Evolutionary conservation across 2,797 vertebrate genomes (phyloP).

Genomic region (Ciconia nigra): DNA sequence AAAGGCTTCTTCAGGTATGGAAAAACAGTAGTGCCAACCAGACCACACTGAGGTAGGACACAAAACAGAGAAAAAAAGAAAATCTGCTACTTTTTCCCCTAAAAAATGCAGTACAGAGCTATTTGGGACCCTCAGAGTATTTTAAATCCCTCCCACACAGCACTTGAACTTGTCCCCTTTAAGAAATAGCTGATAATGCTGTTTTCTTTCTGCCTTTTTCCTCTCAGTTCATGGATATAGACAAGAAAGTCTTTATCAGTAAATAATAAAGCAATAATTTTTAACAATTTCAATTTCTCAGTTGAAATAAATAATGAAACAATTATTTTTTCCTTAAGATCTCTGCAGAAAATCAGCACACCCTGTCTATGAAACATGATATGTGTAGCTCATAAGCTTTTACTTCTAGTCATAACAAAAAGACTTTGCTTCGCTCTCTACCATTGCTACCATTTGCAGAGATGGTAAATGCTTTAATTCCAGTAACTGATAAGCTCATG

Average conservation of each 20-base stretch:
- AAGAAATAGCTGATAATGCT: neutral
- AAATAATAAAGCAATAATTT: neutral
- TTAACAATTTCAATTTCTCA: neutral
- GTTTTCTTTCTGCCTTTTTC: neutral
- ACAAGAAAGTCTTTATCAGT: neutral
- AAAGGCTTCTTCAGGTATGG: neutral
- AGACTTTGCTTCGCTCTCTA: neutral
- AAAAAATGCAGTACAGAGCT: neutral
- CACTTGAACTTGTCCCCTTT: neutral
- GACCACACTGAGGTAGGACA: neutral
- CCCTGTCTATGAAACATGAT: neutral
- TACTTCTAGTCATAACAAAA: neutral
- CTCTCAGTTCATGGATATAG: neutral
- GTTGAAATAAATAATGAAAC: neutral
- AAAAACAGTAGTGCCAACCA: neutral
- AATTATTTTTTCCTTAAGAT: neutral
- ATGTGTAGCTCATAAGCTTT: neutral
- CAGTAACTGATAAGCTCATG: neutral
- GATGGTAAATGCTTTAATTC: neutral
- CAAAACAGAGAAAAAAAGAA: neutral
- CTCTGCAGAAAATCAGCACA: neutral
- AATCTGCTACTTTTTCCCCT: neutral
- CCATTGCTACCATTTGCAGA: neutral
- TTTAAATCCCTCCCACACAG: neutral
- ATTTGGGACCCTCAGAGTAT: neutral